phyloP scores from a whole-genome alignment of 2,888 invertebrate species.

The Drosophila emarginata region DNA sequence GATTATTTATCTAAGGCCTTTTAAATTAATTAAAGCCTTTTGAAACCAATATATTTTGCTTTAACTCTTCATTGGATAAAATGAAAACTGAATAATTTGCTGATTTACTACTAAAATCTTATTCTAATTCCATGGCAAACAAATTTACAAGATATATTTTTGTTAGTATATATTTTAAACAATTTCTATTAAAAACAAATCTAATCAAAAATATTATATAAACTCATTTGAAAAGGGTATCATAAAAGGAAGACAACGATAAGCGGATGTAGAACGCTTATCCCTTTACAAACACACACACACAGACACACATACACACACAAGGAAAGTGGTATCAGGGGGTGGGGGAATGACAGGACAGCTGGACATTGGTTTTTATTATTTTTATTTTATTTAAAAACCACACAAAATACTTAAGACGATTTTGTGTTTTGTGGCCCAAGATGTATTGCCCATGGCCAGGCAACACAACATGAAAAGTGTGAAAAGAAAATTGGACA shows the following conservation, averaged over 20 bases:
- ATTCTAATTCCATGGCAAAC: background rate
- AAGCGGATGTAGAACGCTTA: constrained; percentile 74
- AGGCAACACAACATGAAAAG: constrained; percentile 48
- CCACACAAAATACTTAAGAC: constrained; percentile 78
- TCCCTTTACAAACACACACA: constrained; percentile 60
- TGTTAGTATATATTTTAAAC: background rate
- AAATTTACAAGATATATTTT: background rate
- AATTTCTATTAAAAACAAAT: background rate
- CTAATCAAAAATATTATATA: background rate
- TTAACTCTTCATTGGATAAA: no score
- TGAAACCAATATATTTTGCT: no score
- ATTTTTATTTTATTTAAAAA: constrained; percentile 76
- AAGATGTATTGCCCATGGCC: constrained; percentile 74
- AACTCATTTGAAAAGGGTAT: constrained; percentile 18
- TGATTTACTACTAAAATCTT: no score
- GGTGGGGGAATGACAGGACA: constrained; percentile 12
- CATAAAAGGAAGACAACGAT: constrained; percentile 53
- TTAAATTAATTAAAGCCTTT: no score
- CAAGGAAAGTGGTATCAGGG: constrained; percentile 19
- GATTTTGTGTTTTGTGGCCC: constrained; percentile 77
- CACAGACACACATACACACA: constrained; percentile 28
- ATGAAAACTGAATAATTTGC: no score
- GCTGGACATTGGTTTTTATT: constrained; percentile 55
- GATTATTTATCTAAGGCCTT: no score
- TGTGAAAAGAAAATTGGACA: constrained; percentile 62